Conservation (phyloP, 2,113 vertebrate species). For the Prunella himalayana region DNA sequence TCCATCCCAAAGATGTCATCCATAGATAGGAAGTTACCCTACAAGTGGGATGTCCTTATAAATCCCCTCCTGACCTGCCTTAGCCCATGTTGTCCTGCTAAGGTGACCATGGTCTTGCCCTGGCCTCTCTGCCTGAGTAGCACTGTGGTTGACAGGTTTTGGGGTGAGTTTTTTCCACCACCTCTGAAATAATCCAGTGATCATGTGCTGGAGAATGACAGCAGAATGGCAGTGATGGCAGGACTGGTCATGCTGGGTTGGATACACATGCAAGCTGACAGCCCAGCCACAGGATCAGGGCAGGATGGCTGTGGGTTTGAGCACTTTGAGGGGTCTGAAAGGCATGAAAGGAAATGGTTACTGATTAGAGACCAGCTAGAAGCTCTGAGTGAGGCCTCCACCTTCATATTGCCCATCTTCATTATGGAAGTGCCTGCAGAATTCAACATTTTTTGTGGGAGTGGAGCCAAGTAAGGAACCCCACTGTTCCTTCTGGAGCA, state of each 20-base stretch:
- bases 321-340: not conserved
- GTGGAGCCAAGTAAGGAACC: not conserved
- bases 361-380: not conserved
- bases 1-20: not conserved
- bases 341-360: not conserved
- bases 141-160: not conserved
- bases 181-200: not conserved
- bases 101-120: not conserved
- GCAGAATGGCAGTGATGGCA: not conserved
- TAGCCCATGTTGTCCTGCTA: not conserved
- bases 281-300: not conserved
- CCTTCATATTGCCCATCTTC: accelerated
- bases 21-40: not conserved
- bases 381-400: not conserved
- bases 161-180: not conserved
- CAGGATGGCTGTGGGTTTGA: not conserved
- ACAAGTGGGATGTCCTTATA: not conserved
- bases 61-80: not conserved
- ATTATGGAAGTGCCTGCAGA: not conserved
- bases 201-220: not conserved
- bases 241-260: not conserved
- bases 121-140: not conserved
- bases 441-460: not conserved
- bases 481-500: not conserved
- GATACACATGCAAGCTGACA: not conserved